Evolutionary conservation across 92 coral and sea anemone genomes (phyloP), one percentile per base, ranked within the genome.

Genomic region (Paragorgia papillata): DNA sequence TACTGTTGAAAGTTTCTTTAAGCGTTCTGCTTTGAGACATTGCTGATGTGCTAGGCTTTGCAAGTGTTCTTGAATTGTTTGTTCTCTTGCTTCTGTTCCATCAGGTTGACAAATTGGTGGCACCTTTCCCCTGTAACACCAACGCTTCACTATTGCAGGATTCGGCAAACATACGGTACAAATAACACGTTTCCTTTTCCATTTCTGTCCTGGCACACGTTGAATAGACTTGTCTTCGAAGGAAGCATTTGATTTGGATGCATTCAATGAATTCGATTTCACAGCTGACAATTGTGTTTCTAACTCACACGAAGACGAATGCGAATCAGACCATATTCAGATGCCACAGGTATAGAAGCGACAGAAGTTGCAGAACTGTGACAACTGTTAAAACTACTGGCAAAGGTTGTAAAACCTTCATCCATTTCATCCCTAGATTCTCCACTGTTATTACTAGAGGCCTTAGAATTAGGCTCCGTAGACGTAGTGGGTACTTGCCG

Each of bases 11-110:
- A 64, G 70, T 64, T 37, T 64, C 51, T 64, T 64, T 64, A 64
- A 64, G 21, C 70, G 51, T 34, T 64, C 70, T 34, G 70, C 70
- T 64, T 64, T 64, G 70, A 64, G 70, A 32, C 70, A 64, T 64
- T 64, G 12, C 27, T 64, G 70, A 29, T 64, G 70, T 32, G 28
- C 70, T 33, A n/a, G 27, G 70, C 70, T 64, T 18, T 64, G 70
- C 70, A 64, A 64, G 70, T 64, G 70, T 19, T 64, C 50, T 39
- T 64, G 50, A 32, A 64, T 64, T 37, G 50, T 64, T 62, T 64
- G 2, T 64, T 20, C 70, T 39, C 70, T 64, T 64, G 70, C 51
- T 64, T 64, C 70, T 30, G 70, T 64, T 25, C 70, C 50, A 8
- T 18, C 70, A 64, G 48, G 70, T 64, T 2, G 70, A 64, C 70